Evolutionary conservation across 2,797 vertebrate species (phyloP).

Genomic region (Echeneis naucrates): DNA sequence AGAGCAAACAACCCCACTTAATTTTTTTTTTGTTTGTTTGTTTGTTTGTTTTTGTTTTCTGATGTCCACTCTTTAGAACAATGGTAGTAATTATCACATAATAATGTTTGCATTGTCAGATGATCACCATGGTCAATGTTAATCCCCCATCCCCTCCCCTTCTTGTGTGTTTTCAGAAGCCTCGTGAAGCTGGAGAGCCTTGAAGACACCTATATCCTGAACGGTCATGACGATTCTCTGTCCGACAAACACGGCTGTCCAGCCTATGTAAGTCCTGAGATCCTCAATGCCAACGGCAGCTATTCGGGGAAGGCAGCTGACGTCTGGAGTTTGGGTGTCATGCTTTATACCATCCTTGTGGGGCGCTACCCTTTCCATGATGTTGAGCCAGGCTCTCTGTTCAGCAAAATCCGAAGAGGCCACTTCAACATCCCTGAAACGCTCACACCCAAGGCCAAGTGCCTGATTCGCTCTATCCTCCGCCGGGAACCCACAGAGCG

Average conservation of each 20-base stretch:
- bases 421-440: constrained; percentile 99
- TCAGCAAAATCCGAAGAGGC: constrained; percentile 98
- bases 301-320: constrained; percentile 99
- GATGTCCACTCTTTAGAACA: background rate
- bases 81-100: background rate
- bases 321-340: constrained; percentile 98
- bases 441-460: constrained; percentile 98
- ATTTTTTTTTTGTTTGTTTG: constrained; percentile 35
- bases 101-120: constrained; percentile 1
- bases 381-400: constrained; percentile 96
- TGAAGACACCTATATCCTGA: constrained; percentile 96
- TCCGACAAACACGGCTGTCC: constrained; percentile 99
- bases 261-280: constrained; percentile 98
- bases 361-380: constrained; percentile 99
- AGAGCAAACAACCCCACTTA: constrained; percentile 45
- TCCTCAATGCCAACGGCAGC: constrained; percentile 97
- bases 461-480: constrained; percentile 98
- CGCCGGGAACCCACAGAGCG: constrained; percentile 96
- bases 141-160: background rate
- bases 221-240: constrained; percentile 93
- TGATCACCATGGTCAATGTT: constrained; percentile 7
- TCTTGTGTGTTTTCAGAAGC: constrained; percentile 82
- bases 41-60: constrained; percentile 2
- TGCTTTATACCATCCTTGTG: constrained; percentile 99
- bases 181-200: constrained; percentile 97